Evolutionary conservation across 2,113 vertebrate species (phyloP), one percentile per base, ranked within the genome.

Genomic region (Syngnathus floridae): DNA sequence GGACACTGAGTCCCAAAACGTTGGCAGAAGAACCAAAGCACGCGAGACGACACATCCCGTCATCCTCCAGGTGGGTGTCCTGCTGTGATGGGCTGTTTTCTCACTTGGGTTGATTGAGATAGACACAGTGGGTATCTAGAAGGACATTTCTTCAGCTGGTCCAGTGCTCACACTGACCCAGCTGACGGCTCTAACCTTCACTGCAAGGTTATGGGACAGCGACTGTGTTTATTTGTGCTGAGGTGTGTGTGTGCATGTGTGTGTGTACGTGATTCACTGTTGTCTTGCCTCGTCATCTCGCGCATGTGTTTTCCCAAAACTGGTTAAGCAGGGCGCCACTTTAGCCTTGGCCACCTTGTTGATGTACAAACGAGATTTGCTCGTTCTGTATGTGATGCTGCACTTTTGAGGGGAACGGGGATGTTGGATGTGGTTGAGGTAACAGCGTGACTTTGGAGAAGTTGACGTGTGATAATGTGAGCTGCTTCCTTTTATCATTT

Each of bases 81-180:
- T 45, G 7, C 31, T 13, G 31, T 19, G n/a, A 37, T 19, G n/a
- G 51, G 9, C 21, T 85, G 82, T 88, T 86, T 85, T 77, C 66
- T 75, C 81, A 82, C 73, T 31, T 81, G 84, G 82, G 66, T 70
- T 45, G 41, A 56, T 69, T 66, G 51, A 56, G 45, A 62, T 37
- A 64, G 49, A 74, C 83, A 69, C 85, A 86, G 85, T 82, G 82
- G 85, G 85, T 82, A 83, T 86, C 84, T 83, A 74, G 75, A 82
- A 86, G 84, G 85, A 81, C 83, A 83, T 88, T 87, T 89, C 82
- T 87, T 86, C 87, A 87, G 86, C 87, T 89, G 87, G 84, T 78
- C 77, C 73, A 67, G 71, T 74, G 82, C 69, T 83, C 83, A 70
- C 66, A 67, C 62, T 83, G 80, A 84, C 80, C 82, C 83, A 75